Percentiles rank a stretch among this genome's conserved stretches.
Conservation (phyloP, 92 coral and sea anemone species). For the Parazoanthus darwini region DNA sequence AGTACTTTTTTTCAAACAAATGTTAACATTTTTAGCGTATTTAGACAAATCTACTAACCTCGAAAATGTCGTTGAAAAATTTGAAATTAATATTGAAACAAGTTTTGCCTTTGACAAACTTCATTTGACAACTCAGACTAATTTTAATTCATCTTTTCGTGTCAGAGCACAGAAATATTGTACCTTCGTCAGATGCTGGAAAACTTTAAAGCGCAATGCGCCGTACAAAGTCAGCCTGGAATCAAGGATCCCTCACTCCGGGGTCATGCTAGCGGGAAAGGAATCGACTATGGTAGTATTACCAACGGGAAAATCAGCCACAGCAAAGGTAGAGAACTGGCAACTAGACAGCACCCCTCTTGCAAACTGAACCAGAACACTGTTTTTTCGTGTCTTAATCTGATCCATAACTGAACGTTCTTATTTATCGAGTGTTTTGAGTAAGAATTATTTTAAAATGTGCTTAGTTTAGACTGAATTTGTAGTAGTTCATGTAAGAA, state of each 20-base stretch:
- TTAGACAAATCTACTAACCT: too few relatives aligned
- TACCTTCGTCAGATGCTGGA: conserved; percentile 55
- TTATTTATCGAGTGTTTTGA: too few relatives aligned
- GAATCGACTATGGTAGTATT: not conserved
- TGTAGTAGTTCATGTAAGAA: too few relatives aligned
- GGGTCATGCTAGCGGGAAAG: not conserved
- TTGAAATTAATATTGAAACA: too few relatives aligned
- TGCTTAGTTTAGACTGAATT: too few relatives aligned
- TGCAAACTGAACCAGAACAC: not conserved
- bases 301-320: not conserved
- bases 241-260: conserved; percentile 20
- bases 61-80: too few relatives aligned
- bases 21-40: too few relatives aligned
- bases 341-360: not conserved
- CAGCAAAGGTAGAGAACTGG: not conserved
- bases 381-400: too few relatives aligned
- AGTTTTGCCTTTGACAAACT: not conserved
- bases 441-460: too few relatives aligned
- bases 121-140: not conserved
- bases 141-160: not conserved
- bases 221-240: conserved; percentile 33
- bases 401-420: too few relatives aligned
- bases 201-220: conserved; percentile 35
- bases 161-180: conserved; percentile 35
- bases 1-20: too few relatives aligned